Base-by-base conservation (phyloP, 2,797 vertebrate species). In the Betta splendens region DNA sequence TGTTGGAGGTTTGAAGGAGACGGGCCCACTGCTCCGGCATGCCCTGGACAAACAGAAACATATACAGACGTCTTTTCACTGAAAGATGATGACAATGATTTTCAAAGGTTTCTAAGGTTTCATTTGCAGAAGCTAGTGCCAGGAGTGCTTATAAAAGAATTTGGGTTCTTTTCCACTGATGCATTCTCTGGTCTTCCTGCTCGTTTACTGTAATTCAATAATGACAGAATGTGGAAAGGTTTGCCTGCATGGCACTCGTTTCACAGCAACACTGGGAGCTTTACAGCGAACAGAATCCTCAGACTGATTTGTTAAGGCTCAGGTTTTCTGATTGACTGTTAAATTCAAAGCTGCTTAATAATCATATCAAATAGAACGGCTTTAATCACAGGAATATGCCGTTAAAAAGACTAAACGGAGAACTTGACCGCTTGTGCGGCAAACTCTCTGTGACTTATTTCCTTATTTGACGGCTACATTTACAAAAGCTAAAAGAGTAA, bases 11-110 rank as follows among this genome's bases (percentile, higher is more conserved):
- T 85, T 99, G 97, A 48, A 99, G 92, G 67, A 99, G 91, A 47
- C 96, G 92, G 72, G 98, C 97, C 98, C 98, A 99, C 76, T 99
- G 98, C 85, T 98, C 97, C 12, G 98, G 98, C 98, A 99, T 99
- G 72, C 97, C 98, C 98, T 99, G 79, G 8, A 79, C 44, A 80
- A 36, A 64, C 35, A 66, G 28, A 72, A 5, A 46, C n/a, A 33
- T 31, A 35, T 2, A 55, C n/a, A 32, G 6, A 37, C n/a, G 58
- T 72, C 13, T 16, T 16, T 12, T 21, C 4, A 23, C n/a, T n/a
- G n/a, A n/a, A n/a, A n/a, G n/a, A n/a, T n/a, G n/a, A n/a, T n/a
- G n/a, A n/a, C n/a, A n/a, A n/a, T n/a, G n/a, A n/a, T n/a, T n/a
- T n/a, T n/a, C n/a, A n/a, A n/a, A n/a, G n/a, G n/a, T n/a, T n/a